Percentiles rank a stretch among this genome's conserved stretches.
Evolutionary conservation across 2,113 vertebrate species (phyloP).

Genomic region (Scolopax mira): DNA sequence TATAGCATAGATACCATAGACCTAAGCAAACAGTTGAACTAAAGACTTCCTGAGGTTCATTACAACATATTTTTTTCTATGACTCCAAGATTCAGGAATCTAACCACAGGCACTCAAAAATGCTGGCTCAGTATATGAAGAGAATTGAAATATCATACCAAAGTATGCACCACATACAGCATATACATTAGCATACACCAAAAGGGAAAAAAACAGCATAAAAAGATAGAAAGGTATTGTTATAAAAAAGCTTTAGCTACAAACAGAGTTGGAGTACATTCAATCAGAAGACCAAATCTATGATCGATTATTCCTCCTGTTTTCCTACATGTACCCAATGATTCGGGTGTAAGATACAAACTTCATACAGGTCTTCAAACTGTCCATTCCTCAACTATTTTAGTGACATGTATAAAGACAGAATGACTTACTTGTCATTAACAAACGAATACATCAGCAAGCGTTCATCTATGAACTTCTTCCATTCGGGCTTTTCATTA

Average conservation of each 20-base stretch:
- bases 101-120: background rate
- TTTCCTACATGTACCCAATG: background rate
- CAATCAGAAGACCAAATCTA: background rate
- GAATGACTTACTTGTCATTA: conserved; percentile 92
- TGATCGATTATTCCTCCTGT: background rate
- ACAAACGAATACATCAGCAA: conserved; percentile 98
- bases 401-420: background rate
- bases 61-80: background rate
- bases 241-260: background rate
- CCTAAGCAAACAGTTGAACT: background rate
- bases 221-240: background rate
- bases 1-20: background rate
- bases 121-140: background rate
- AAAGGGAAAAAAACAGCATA: background rate
- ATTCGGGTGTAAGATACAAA: background rate
- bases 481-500: conserved; percentile 97
- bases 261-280: background rate
- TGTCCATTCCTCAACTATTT: background rate
- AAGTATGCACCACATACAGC: background rate
- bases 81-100: background rate
- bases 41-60: background rate
- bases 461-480: conserved; percentile 96
- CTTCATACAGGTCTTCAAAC: background rate
- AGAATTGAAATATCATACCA: background rate
- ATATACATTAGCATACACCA: background rate